Percentiles rank a stretch among this genome's conserved stretches.
Conservation (phyloP, 2,797 vertebrate genomes). For the Manis pentadactyla region DNA sequence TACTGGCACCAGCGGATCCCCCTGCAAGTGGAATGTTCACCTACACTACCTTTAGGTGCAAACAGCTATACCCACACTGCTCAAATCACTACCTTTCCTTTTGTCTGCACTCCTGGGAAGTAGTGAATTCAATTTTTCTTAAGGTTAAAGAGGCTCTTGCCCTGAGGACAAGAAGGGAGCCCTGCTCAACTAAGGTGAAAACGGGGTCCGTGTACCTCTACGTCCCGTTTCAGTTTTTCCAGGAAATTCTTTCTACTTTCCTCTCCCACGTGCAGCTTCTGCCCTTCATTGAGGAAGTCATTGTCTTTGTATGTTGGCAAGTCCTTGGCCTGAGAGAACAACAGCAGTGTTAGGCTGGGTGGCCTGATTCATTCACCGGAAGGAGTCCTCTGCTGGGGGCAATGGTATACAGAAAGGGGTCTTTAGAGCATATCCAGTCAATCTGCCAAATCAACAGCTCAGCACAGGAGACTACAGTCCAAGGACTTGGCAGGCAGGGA, state of each 20-base stretch:
- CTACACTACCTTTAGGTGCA: neutral
- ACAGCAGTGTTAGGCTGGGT: neutral
- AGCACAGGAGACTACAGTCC: neutral
- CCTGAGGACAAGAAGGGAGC: neutral
- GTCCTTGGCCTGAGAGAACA: conserved; percentile 93
- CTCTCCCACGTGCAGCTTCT: conserved; percentile 95
- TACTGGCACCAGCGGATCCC: neutral
- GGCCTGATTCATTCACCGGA: neutral
- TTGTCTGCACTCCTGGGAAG: neutral
- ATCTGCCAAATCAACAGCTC: neutral
- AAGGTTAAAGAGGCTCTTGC: neutral
- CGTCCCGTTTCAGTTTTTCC: conserved; percentile 95
- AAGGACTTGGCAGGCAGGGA: neutral
- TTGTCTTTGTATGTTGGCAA: conserved; percentile 97
- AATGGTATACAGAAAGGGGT: neutral
- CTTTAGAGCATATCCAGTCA: neutral
- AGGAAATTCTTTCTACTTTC: conserved; percentile 97
- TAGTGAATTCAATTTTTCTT: neutral
- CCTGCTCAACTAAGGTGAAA: neutral
- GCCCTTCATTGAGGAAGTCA: conserved; percentile 96
- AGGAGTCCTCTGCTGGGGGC: neutral
- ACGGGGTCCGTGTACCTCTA: conserved; percentile 89
- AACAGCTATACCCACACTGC: neutral
- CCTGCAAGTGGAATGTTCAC: neutral
- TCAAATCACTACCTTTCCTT: neutral